phyloP scores from a whole-genome alignment of 1,140 invertebrate genomes.

The Zaprionus kolodkinae region DNA sequence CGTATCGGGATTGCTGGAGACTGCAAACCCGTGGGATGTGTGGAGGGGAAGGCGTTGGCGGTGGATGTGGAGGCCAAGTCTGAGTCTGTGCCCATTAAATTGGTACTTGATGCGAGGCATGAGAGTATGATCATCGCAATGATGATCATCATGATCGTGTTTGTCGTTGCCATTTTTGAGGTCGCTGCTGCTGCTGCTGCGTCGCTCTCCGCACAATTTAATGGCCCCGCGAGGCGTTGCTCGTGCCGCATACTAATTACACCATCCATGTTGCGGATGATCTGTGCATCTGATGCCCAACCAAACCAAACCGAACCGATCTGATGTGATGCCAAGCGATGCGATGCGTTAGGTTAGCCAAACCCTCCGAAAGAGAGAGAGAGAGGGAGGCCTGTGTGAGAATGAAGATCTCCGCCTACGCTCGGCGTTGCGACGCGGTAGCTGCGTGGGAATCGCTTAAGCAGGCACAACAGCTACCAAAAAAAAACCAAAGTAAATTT shows the following conservation, averaged over 20 bases:
- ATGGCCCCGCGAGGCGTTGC: constrained; percentile 50
- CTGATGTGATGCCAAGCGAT: constrained; percentile 20
- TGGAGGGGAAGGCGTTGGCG: too few relatives aligned
- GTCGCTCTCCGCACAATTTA: constrained; percentile 69
- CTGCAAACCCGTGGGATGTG: background rate
- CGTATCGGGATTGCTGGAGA: background rate
- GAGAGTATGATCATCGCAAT: constrained; percentile 15
- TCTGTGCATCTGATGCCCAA: constrained; percentile 69
- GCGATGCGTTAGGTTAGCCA: constrained; percentile 57
- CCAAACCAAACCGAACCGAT: constrained; percentile 12
- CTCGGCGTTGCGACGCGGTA: constrained; percentile 12
- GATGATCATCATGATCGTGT: constrained; percentile 13
- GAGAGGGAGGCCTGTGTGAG: background rate
- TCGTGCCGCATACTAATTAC: constrained; percentile 69
- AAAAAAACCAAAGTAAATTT: constrained; percentile 60
- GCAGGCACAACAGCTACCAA: constrained; percentile 51
- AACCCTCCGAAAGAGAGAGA: background rate
- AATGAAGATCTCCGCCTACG: constrained; percentile 22
- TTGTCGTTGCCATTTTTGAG: constrained; percentile 69
- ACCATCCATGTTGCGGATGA: constrained; percentile 21
- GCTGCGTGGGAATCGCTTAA: constrained; percentile 69
- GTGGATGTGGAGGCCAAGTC: background rate
- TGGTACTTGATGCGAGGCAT: constrained; percentile 52
- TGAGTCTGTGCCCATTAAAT: constrained; percentile 72
- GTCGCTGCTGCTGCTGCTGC: constrained; percentile 33